Conservation (phyloP, 64 coral and sea anemone species). For the Actinia equina region DNA sequence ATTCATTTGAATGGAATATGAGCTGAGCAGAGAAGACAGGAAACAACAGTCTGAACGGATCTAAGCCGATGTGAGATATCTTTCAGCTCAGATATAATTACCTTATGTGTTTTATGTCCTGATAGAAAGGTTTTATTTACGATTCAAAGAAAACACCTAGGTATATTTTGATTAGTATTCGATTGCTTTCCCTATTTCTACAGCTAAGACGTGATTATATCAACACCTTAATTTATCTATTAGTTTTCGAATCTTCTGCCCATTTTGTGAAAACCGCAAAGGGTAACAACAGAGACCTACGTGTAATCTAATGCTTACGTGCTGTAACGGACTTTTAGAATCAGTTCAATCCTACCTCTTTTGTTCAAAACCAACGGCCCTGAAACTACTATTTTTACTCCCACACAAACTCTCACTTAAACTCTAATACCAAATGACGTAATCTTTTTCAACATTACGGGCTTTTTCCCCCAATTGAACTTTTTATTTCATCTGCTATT, state of each 20-base stretch:
- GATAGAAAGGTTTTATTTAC: not conserved
- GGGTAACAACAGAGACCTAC: not conserved
- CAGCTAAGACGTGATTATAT: not conserved
- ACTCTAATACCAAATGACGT: not conserved
- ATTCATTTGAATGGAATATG: not conserved
- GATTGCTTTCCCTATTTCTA: not conserved
- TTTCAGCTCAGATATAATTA: constrained; percentile 5
- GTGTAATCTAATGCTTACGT: constrained; percentile 10
- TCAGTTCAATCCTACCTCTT: not conserved
- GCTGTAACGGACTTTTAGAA: not conserved
- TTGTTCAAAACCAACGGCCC: not conserved
- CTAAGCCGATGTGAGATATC: not conserved
- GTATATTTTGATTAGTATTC: not conserved
- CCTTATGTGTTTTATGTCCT: not conserved
- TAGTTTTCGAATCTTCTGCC: constrained; percentile 17
- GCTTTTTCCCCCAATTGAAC: not conserved
- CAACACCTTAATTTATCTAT: constrained; percentile 17
- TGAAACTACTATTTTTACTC: not conserved
- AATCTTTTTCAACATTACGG: not conserved
- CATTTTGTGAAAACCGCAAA: constrained; percentile 21
- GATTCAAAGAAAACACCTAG: not conserved
- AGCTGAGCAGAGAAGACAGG: not conserved
- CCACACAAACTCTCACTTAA: not conserved
- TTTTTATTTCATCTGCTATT: not conserved
- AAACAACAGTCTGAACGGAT: not conserved